Evolutionary conservation across 2,888 invertebrate species (phyloP), one percentile per base, ranked within the genome.

Genomic region (Sycophila texana): DNA sequence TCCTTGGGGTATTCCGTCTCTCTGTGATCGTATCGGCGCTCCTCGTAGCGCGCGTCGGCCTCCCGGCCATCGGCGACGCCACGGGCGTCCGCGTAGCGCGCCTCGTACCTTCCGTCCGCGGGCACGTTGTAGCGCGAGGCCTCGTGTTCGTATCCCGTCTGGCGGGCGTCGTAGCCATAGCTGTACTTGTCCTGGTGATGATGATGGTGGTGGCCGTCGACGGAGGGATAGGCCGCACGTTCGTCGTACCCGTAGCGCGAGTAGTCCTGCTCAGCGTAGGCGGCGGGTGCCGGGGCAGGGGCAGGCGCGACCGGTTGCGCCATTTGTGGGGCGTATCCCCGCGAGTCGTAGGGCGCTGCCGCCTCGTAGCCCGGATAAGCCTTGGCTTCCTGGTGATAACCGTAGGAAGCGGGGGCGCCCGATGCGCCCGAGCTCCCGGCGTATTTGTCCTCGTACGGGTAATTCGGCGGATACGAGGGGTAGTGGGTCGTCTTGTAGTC

Each of bases 401-500:
- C 39, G 39, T 39, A 39, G 16, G 26, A n/a, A n/a, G 49, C 18
- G 16, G 63, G 39, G 18, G 16, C 30, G 13, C 39, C 63, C 30
- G 39, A 4, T 47, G 39, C 63, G 39, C 73, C 83, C 14, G 49
- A 13, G 30, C 60, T 68, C 70, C 49, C 70, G 67, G 14, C 53
- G 74, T 63, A 72, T 73, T 77, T 63, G 67, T 90, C 90, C 74
- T 90, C 90, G 84, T 90, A 90, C 18, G 90, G 90, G 80, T 90
- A 90, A 82, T 90, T 90, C 0, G 90, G 86, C 58, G 90, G 90
- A 77, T 90, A 90, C 77, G 90, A 89, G 75, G 90, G 90, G 78
- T 90, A 90, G 77, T 90, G 89, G 14, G 90, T 90, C 18, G 89
- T 87, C 84, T 89, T 90, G 86, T 89, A 90, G 85, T 90, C 90